Evolutionary conservation across 2,888 invertebrate genomes (phyloP), one percentile per base, ranked within the genome.

Genomic region (Aphelenchoides bicaudatus): DNA sequence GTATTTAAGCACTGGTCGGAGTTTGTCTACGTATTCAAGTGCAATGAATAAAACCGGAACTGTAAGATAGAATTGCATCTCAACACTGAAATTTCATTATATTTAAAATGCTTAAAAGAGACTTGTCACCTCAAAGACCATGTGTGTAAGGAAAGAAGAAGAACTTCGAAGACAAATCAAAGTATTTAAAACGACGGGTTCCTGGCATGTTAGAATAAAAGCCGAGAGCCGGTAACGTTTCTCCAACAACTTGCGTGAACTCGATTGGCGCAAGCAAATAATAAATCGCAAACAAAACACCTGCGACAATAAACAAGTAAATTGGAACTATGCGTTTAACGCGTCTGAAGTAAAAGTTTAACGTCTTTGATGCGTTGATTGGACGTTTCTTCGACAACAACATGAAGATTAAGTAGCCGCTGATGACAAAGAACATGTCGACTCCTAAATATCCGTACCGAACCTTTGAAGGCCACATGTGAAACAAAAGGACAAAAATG

Each of bases 351-450:
- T 43, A 43, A n/a, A 43, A 43, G 16, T 10, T 8, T 6, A 21
- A 6, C 21, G 25, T 43, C 43, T 19, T 8, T 10, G 16, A 10
- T 6, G 16, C 16, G 6, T 10, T 6, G 8, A 43, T 10, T 25
- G 43, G 43, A 19, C 6, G 43, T n/a, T 43, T 43, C 43, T 6
- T 6, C 21, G 43, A 6, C 8, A 43, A n/a, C 10, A 43, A 8
- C 43, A 21, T 19, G 23, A 19, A 43, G 21, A 43, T 43, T 25
- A 43, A 21, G n/a, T 43, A 43, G 43, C 43, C 43, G 43, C 21
- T 21, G 43, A 43, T 43, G 21, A 43, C 43, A 43, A 43, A 43
- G 43, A 43, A 43, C 43, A n/a, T 43, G 43, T 43, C 43, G 25
- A 43, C 43, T 19, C 43, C 43, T 25, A 10, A 43, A n/a, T 21